Percentiles rank a stretch among this genome's conserved stretches.
Evolutionary conservation across 2,888 invertebrate genomes (phyloP).

Genomic region (Eupithecia abbreviata): DNA sequence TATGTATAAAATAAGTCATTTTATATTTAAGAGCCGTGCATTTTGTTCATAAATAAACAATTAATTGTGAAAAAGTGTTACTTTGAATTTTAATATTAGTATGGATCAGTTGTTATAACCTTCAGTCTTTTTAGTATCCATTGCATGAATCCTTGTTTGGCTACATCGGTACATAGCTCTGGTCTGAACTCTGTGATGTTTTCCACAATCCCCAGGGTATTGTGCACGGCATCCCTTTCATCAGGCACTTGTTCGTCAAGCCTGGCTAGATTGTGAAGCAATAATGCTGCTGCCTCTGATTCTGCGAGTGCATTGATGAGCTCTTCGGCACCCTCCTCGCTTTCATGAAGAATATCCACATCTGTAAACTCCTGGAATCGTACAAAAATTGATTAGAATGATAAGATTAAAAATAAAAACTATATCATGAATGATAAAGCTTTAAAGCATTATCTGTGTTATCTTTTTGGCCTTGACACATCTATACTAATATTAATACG

Average conservation of each 20-base stretch:
- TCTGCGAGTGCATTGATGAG: constrained; percentile 94
- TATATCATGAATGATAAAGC: not conserved
- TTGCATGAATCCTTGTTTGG: constrained; percentile 94
- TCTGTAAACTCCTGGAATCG: constrained; percentile 93
- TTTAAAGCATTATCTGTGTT: too few species aligned
- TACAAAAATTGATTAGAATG: not conserved
- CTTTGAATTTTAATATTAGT: not conserved
- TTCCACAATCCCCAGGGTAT: constrained; percentile 97
- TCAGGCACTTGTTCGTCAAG: constrained; percentile 97
- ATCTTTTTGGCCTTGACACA: too few species aligned
- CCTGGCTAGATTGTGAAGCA: constrained; percentile 96
- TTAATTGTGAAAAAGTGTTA: too few species aligned
- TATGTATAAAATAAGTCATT: too few species aligned
- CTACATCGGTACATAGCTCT: constrained; percentile 92
- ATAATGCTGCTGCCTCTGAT: constrained; percentile 93
- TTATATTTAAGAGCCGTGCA: too few species aligned
- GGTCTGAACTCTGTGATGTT: constrained; percentile 96
- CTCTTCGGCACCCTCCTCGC: constrained; percentile 94
- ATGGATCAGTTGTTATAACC: constrained; percentile 59
- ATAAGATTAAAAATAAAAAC: not conserved
- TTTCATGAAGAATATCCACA: constrained; percentile 97
- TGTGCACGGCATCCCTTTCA: constrained; percentile 98
- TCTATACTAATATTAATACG: too few species aligned
- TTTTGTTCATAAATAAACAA: too few species aligned
- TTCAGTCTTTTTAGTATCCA: constrained; percentile 97